phyloP scores from a whole-genome alignment of 2,888 invertebrate species.

The Scaptodrosophila latifasciaeformis region DNA sequence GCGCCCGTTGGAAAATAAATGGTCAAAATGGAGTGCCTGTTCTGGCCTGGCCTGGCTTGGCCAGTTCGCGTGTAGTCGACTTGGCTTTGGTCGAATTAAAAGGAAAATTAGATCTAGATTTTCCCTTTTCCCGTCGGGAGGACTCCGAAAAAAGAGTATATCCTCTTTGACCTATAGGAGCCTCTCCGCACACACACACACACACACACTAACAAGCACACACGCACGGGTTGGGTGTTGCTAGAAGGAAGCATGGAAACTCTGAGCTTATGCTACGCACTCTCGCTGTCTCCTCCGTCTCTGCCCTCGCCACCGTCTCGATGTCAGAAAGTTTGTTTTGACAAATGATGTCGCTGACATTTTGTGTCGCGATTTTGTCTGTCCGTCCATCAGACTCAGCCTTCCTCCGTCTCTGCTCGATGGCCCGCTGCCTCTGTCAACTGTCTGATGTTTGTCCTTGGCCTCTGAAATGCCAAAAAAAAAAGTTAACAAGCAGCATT shows the following conservation, averaged over 20 bases:
- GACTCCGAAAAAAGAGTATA: too few relatives aligned
- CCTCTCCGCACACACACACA: too few relatives aligned
- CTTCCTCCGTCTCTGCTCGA: conserved; percentile 3
- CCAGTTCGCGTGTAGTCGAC: too few relatives aligned
- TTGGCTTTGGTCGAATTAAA: too few relatives aligned
- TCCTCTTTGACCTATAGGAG: too few relatives aligned
- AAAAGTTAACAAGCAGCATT: too few relatives aligned
- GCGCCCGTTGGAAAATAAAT: neutral
- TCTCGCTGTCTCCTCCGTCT: conserved; percentile 56
- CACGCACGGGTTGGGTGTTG: neutral
- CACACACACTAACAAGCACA: too few relatives aligned
- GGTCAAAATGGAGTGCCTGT: neutral
- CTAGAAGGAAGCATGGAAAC: neutral
- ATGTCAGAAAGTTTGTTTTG: conserved; percentile 64
- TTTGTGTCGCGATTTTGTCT: conserved; percentile 28
- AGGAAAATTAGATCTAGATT: too few relatives aligned
- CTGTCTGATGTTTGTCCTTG: conserved; percentile 35
- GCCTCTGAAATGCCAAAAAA: too few relatives aligned
- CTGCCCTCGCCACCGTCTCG: too few relatives aligned
- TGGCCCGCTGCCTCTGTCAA: neutral
- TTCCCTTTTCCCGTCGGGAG: too few relatives aligned
- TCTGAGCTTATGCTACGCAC: conserved; percentile 40
- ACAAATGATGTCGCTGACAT: conserved; percentile 63
- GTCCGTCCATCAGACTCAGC: conserved; percentile 2
- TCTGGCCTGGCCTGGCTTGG: too few relatives aligned